These are phyloP conservation scores for Augochlora pura DNA, from an alignment of 1,140 invertebrate species.

Conservation along the genomic window DNA sequence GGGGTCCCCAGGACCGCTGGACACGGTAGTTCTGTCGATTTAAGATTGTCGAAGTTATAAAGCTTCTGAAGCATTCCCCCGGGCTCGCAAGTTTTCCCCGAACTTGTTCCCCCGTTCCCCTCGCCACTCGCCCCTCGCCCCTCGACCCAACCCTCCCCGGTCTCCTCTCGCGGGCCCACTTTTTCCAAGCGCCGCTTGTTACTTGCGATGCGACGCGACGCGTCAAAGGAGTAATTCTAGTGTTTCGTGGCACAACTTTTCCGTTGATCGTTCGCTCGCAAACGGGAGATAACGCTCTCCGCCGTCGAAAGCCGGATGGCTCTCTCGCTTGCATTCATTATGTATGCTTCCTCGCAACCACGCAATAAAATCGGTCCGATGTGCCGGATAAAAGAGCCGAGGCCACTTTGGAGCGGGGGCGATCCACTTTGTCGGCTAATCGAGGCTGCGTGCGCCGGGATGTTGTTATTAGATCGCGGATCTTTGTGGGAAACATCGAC, in stretches of 20 bases:
- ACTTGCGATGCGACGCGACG: conserved; percentile 26
- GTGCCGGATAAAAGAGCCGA: too few relatives aligned
- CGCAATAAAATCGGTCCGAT: not conserved
- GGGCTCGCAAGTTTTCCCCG: conserved; percentile 59
- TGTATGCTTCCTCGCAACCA: not conserved
- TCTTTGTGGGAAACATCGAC: too few relatives aligned
- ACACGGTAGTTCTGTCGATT: conserved; percentile 63
- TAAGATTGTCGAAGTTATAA: conserved; percentile 68
- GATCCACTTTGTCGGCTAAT: too few relatives aligned
- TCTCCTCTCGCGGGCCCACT: not conserved
- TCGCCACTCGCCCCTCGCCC: not conserved
- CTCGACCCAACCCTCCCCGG: not conserved
- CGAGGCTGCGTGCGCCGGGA: too few relatives aligned
- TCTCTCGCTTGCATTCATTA: conserved; percentile 31
- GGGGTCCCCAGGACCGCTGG: conserved; percentile 33
- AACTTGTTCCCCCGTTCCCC: conserved; percentile 44
- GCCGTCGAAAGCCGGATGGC: not conserved
- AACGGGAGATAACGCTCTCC: conserved; percentile 40
- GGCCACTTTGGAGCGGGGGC: too few relatives aligned
- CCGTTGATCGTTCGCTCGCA: conserved; percentile 29
- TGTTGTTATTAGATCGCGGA: too few relatives aligned
- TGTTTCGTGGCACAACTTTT: conserved; percentile 48
- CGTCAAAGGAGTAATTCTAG: conserved; percentile 58
- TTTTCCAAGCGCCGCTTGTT: conserved; percentile 34
- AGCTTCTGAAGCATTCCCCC: conserved; percentile 65